These are phyloP conservation scores for Euzophera pinguis DNA, from an alignment of 2,888 invertebrate species.

Conservation along the genomic window DNA sequence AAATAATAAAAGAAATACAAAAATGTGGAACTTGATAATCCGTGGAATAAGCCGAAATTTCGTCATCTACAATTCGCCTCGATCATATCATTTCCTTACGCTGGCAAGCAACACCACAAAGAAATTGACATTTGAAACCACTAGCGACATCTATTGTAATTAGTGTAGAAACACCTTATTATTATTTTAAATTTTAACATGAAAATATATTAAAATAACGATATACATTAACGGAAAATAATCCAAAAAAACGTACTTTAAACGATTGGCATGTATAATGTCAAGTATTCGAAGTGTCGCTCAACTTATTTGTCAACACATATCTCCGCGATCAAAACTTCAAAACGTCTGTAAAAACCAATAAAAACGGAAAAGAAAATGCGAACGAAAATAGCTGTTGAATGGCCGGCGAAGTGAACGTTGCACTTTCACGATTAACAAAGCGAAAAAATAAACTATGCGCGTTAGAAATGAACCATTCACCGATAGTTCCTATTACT, in stretches of 20 bases:
- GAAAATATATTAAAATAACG: neutral
- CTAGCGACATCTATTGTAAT: constrained; percentile 68
- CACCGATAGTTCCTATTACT: constrained; percentile 52
- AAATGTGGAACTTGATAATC: no score
- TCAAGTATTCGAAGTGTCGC: neutral
- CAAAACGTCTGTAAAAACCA: constrained; percentile 61
- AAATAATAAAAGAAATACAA: no score
- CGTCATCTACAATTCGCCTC: no score
- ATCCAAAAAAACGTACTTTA: no score
- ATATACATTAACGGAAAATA: no score
- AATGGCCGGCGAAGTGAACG: constrained; percentile 71
- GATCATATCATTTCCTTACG: no score
- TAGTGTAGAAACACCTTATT: constrained; percentile 33
- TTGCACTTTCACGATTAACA: constrained; percentile 75
- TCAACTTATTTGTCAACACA: constrained; percentile 26
- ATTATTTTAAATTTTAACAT: neutral
- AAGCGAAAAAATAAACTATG: constrained; percentile 60
- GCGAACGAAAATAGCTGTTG: constrained; percentile 66
- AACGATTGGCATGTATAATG: neutral
- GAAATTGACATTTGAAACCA: constrained; percentile 24
- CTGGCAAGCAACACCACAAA: neutral
- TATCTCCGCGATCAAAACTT: constrained; percentile 53
- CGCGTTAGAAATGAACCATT: constrained; percentile 66
- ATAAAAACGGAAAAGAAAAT: constrained; percentile 68
- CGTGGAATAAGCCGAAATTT: no score